phyloP scores from a whole-genome alignment of 2,888 invertebrate species.

The Thereva unica region DNA sequence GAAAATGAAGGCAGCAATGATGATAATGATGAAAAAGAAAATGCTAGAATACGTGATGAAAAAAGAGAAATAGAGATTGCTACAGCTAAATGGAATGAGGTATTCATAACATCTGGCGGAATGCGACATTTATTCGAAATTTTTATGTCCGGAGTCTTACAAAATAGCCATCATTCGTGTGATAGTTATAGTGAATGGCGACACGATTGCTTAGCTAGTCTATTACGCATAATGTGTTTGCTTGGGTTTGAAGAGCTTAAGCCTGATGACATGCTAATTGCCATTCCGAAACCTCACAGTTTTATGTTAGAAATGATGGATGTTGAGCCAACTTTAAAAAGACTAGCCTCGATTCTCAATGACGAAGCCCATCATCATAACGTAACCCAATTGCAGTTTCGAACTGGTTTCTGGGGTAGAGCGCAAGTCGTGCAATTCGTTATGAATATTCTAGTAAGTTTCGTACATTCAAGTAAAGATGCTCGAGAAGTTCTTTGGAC shows the following conservation, averaged over 20 bases:
- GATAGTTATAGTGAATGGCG: conserved; percentile 75
- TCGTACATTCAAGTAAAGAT: conserved; percentile 85
- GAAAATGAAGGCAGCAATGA: conserved; percentile 29
- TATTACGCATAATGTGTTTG: conserved; percentile 83
- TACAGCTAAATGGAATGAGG: conserved; percentile 68
- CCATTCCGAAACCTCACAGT: conserved; percentile 65
- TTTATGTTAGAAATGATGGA: conserved; percentile 80
- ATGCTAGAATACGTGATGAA: conserved; percentile 33
- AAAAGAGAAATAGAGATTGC: conserved; percentile 37
- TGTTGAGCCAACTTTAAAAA: conserved; percentile 78
- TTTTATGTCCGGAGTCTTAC: conserved; percentile 83
- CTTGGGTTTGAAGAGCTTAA: conserved; percentile 71
- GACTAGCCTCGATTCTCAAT: conserved; percentile 83
- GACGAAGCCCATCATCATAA: conserved; percentile 72
- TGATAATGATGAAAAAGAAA: conserved; percentile 40
- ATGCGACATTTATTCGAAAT: conserved; percentile 87
- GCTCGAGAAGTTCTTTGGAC: conserved; percentile 78
- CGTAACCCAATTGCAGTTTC: conserved; percentile 72
- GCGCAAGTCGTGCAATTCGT: conserved; percentile 92
- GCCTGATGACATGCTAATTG: conserved; percentile 62
- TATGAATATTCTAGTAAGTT: conserved; percentile 88
- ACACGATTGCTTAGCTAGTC: conserved; percentile 87
- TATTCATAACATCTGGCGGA: conserved; percentile 87
- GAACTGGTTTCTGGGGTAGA: conserved; percentile 91
- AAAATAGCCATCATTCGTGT: conserved; percentile 73